Evolutionary conservation across 2,797 vertebrate species (phyloP).

Genomic region (Poecilia picta): DNA sequence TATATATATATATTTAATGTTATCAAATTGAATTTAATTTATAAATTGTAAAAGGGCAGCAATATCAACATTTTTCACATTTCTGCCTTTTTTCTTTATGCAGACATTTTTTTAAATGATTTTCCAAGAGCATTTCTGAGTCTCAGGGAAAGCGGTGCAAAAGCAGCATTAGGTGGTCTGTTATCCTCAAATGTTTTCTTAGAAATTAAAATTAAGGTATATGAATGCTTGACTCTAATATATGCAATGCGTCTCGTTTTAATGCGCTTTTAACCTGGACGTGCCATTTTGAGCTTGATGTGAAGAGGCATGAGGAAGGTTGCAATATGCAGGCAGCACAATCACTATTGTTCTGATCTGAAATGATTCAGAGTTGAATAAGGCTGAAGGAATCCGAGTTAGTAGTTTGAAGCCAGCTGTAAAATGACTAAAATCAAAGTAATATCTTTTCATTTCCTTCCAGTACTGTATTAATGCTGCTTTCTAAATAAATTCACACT

Average conservation of each 20-base stretch:
- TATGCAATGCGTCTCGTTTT: conserved; percentile 45
- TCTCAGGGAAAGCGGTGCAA: conserved; percentile 62
- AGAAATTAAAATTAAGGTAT: background rate
- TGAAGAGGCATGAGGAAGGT: background rate
- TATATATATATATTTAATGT: background rate
- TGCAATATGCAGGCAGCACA: background rate
- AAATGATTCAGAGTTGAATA: conserved; percentile 6
- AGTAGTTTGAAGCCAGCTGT: background rate
- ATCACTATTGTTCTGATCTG: background rate
- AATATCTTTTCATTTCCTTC: conserved; percentile 14
- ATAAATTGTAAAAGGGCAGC: background rate
- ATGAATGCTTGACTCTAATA: conserved; percentile 24
- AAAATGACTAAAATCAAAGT: background rate
- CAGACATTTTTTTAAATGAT: background rate
- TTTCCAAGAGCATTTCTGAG: background rate
- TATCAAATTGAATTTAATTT: background rate
- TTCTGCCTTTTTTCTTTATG: background rate
- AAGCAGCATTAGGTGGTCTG: conserved; percentile 11
- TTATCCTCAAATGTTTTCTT: conserved; percentile 37
- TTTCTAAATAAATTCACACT: conserved; percentile 17
- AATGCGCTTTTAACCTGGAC: background rate
- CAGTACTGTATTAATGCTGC: conserved; percentile 55
- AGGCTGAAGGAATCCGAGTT: conserved; percentile 3
- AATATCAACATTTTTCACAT: background rate
- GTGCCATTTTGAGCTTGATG: background rate